Conservation (phyloP, 1,140 invertebrate genomes). For the Manduca sexta region DNA sequence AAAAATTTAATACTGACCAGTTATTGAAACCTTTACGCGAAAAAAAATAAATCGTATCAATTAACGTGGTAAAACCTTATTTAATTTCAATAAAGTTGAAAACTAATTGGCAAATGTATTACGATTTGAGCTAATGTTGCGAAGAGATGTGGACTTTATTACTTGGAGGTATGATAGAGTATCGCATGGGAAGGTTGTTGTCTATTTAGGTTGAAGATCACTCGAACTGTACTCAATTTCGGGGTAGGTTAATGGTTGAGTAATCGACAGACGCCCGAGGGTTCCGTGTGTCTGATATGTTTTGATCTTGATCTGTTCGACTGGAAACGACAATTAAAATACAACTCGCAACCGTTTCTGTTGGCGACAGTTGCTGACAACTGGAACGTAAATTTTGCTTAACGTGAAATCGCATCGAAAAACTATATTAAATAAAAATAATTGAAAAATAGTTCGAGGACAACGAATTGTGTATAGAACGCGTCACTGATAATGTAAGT, state of each 20-base stretch:
- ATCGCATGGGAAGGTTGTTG: constrained; percentile 18
- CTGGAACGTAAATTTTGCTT: no score
- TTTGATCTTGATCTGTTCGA: no score
- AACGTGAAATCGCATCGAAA: no score
- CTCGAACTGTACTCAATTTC: constrained; percentile 26
- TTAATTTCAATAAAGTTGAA: neutral
- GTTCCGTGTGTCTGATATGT: constrained; percentile 46
- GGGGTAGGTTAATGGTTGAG: constrained; percentile 48
- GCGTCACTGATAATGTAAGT: no score
- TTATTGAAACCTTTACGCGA: constrained; percentile 27
- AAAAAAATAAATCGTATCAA: constrained; percentile 28
- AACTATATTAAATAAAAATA: no score
- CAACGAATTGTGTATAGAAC: no score
- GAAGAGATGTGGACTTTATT: neutral
- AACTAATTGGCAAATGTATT: constrained; percentile 3
- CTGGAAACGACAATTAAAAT: no score
- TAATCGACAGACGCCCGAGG: constrained; percentile 48
- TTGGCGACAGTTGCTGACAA: no score
- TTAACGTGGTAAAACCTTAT: constrained; percentile 5
- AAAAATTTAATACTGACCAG: constrained; percentile 23
- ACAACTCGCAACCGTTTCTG: no score
- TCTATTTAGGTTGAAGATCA: constrained; percentile 32
- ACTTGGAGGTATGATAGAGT: constrained; percentile 18
- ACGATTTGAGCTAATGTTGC: neutral
- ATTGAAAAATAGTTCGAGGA: no score